Evolutionary conservation across 2,113 vertebrate genomes (phyloP).

Genomic region (Melanocharis versteri): DNA sequence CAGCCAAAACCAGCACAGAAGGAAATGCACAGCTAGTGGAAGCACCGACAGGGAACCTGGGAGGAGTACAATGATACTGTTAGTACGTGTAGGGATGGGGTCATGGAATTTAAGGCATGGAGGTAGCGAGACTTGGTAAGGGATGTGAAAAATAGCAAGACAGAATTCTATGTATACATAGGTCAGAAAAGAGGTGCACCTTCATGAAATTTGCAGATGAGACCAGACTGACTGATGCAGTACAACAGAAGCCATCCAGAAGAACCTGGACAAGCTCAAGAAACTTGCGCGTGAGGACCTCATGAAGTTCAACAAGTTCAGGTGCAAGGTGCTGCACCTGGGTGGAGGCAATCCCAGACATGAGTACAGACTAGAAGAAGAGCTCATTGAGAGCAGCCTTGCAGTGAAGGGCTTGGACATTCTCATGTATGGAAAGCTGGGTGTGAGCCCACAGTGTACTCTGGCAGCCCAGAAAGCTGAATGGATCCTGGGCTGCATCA

Average conservation of each 20-base stretch:
- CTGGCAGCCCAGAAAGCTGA: not conserved
- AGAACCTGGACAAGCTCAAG: not conserved
- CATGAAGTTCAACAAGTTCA: not conserved
- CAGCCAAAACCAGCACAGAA: not conserved
- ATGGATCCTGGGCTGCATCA: not conserved
- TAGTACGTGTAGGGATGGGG: not conserved
- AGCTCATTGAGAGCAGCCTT: not conserved
- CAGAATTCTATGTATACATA: not conserved
- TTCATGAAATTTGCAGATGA: not conserved
- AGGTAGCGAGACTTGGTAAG: not conserved
- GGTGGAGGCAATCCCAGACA: not conserved
- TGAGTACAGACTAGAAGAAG: not conserved
- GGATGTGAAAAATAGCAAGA: not conserved
- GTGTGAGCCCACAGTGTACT: fast-evolving
- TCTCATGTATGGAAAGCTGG: not conserved
- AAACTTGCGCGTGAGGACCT: not conserved
- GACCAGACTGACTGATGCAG: not conserved
- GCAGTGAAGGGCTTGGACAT: fast-evolving
- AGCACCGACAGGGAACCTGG: not conserved
- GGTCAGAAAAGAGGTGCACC: not conserved
- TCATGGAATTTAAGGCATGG: not conserved
- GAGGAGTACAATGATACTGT: no score
- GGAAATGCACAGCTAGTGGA: not conserved
- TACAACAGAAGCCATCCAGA: not conserved
- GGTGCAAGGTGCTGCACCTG: not conserved